Evolutionary conservation across 2,888 invertebrate species (phyloP).

Genomic region (Pristionchus maxplancki): DNA sequence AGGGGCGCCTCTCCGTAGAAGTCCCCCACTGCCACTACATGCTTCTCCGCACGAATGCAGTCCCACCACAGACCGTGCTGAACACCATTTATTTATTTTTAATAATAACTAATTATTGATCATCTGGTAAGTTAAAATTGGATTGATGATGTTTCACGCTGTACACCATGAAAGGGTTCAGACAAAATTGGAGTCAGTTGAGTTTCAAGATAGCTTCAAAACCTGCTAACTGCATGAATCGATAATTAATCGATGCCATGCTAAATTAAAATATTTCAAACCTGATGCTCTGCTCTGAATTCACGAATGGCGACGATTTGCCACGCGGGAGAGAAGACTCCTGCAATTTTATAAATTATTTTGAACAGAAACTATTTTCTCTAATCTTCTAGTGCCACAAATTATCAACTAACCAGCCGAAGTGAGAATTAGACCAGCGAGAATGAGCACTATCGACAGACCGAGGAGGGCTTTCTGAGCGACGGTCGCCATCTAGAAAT

Average conservation of each 20-base stretch:
- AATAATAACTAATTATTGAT: background rate
- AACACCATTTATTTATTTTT: slow-evolving; percentile 7
- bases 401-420: slow-evolving; percentile 53
- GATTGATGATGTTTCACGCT: background rate
- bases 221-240: background rate
- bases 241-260: background rate
- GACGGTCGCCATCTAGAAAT: slow-evolving; percentile 58
- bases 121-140: background rate
- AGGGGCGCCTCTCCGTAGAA: slow-evolving; percentile 76
- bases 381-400: background rate
- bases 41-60: slow-evolving; percentile 75
- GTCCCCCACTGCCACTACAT: slow-evolving; percentile 76
- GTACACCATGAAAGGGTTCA: no score
- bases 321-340: slow-evolving; percentile 73
- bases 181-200: no score
- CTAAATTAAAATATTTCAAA: slow-evolving; percentile 31
- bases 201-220: background rate
- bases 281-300: slow-evolving; percentile 76
- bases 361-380: no score
- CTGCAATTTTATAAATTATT: slow-evolving; percentile 15
- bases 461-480: slow-evolving; percentile 72
- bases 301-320: slow-evolving; percentile 77
- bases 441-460: slow-evolving; percentile 72
- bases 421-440: slow-evolving; percentile 72
- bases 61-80: slow-evolving; percentile 77